Base-by-base conservation (phyloP, 2,888 invertebrate genomes). In the Xestia c-nigrum region DNA sequence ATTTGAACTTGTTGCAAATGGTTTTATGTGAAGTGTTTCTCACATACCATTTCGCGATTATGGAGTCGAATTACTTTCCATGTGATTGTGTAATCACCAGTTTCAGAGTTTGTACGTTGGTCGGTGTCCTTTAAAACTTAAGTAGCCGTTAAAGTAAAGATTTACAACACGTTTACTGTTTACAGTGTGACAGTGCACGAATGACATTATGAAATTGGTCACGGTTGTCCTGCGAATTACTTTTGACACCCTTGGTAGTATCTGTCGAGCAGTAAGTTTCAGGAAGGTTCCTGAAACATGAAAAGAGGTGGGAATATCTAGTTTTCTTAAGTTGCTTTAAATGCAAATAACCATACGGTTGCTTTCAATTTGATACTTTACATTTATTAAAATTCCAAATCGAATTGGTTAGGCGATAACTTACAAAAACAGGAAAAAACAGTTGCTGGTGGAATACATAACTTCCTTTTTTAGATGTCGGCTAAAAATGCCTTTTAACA, bases 1-100 rank as follows among this genome's bases (percentile, higher is more conserved):
- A 79, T 80, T 85, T 72, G 74, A 71, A 69, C 64, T 52, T 43
- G 80, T 55, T 61, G 65, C 24, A 75, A 74, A 74, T 76, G 52
- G 63, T 64, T 84, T 77, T 69, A 43, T 59, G 72, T 52, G 57
- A 69, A 70, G 67, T 64, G 80, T 40, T 70, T 70, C 65, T 69
- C 19, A 55, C 84, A 76, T 72, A 79, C 57, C 61, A 61, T 76
- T 73, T 68, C 7, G n/a, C 24, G 43, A 84, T 84, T 57, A 70
- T 50, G 55, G 55, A 31, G 16, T 55, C n/a, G 50, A 43, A 59
- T 21, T 59, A 67, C 61, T 79, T 73, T 65, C 65, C 6, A 59
- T 64, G 43, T 65, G 50, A 68, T 80, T 68, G 64, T 21, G 74
- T 57, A 68, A 80, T 69, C 38, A 14, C 10, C 14, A 43, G 21